Evolutionary conservation across 2,113 vertebrate genomes (phyloP).

Genomic region (Dromas ardeola): DNA sequence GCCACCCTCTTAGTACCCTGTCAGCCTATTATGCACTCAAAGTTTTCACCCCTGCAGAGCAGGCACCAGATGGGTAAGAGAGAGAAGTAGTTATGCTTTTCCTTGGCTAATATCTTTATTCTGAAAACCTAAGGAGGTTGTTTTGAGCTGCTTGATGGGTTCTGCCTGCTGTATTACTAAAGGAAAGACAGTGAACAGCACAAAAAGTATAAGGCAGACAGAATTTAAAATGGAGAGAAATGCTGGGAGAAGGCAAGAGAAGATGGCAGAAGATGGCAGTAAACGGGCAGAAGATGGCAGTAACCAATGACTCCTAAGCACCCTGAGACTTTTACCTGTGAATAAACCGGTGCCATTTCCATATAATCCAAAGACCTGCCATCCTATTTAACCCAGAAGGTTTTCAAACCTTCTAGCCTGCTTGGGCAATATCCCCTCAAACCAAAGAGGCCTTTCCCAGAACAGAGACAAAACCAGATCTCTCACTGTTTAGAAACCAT

Average conservation of each 20-base stretch:
- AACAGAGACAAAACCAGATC: background rate
- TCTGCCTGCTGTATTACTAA: background rate
- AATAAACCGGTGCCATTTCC: background rate
- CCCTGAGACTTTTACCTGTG: background rate
- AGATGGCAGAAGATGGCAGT: background rate
- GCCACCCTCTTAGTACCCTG: background rate
- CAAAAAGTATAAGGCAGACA: background rate
- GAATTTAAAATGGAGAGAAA: background rate
- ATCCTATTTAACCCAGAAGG: background rate
- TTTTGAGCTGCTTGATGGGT: background rate
- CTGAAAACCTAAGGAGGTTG: background rate
- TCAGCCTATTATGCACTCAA: background rate
- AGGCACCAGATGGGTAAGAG: background rate
- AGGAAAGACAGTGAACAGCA: background rate
- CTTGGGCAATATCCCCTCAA: background rate
- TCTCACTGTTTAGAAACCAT: background rate
- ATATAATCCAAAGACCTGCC: background rate
- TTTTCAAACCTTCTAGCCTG: background rate
- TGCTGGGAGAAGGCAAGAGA: background rate
- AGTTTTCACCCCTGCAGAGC: constrained; percentile 16
- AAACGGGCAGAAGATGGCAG: background rate
- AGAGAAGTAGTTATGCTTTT: background rate
- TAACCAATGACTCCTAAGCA: background rate
- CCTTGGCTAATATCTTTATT: background rate
- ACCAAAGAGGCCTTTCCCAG: background rate